Conservation (phyloP, 2,797 vertebrate genomes). For the Anniella stebbinsi region DNA sequence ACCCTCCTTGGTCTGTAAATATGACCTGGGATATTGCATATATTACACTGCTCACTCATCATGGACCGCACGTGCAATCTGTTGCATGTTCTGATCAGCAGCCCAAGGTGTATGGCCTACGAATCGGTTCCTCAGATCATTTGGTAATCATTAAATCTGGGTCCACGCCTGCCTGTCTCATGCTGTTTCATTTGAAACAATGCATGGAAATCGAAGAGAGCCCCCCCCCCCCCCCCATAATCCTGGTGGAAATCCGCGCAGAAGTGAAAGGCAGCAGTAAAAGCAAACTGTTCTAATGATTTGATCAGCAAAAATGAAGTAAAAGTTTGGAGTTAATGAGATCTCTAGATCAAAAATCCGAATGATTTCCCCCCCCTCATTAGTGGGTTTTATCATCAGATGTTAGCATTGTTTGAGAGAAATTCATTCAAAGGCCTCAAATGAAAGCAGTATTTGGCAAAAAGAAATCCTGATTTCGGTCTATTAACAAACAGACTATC, state of each 20-base stretch:
- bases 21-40: no score
- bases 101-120: not conserved
- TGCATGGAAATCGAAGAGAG: constrained; percentile 38
- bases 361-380: constrained; percentile 76
- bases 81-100: not conserved
- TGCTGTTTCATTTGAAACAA: not conserved
- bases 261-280: constrained; percentile 48
- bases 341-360: constrained; percentile 74
- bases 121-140: not conserved
- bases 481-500: constrained; percentile 79
- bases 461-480: constrained; percentile 71
- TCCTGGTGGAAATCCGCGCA: constrained; percentile 51
- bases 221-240: rapidly evolving
- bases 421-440: constrained; percentile 77
- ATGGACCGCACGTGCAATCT: not conserved
- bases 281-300: constrained; percentile 64
- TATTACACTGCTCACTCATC: not conserved
- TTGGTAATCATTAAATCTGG: not conserved
- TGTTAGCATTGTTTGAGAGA: constrained; percentile 77
- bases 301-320: constrained; percentile 75
- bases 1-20: no score
- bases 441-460: constrained; percentile 77
- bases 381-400: constrained; percentile 79
- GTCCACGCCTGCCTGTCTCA: constrained; percentile 10
- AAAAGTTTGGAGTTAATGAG: constrained; percentile 79